phyloP scores from a whole-genome alignment of 2,113 vertebrate species.

The Hypocryptadius cinnamomeus region DNA sequence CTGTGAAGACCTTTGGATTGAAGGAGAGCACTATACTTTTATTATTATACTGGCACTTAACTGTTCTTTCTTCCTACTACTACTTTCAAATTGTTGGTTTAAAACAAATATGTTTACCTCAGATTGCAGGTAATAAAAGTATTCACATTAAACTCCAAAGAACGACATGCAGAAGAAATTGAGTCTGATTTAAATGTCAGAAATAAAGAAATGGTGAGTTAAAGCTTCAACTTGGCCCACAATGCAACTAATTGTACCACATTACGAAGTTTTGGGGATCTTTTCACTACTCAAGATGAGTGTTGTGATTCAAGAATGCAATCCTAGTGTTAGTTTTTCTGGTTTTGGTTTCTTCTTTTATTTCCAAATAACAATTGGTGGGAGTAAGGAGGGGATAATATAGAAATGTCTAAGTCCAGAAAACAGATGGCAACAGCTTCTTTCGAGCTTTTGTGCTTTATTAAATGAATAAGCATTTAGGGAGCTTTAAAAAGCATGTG shows the following conservation, averaged over 20 bases:
- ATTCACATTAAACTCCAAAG: background rate
- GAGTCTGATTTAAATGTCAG: background rate
- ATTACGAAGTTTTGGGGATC: background rate
- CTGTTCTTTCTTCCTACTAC: background rate
- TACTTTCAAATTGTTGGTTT: background rate
- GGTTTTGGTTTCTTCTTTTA: background rate
- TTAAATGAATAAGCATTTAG: background rate
- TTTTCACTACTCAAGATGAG: background rate
- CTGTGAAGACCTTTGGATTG: background rate
- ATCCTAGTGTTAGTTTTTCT: background rate
- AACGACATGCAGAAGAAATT: background rate
- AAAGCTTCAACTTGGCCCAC: background rate
- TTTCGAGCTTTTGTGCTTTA: background rate
- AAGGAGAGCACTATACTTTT: background rate
- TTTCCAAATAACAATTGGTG: background rate
- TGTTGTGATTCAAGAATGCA: background rate
- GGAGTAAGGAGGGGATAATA: background rate
- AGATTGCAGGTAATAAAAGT: background rate
- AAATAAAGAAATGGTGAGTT: background rate
- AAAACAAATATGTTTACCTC: background rate
- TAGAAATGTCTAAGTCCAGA: background rate
- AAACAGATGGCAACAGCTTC: slow-evolving; percentile 10
- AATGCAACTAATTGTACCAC: accelerated
- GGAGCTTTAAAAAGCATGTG: slow-evolving; percentile 4
- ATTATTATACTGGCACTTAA: background rate